Base-by-base conservation (phyloP, 2,797 vertebrate species). In the Acomys russatus region DNA sequence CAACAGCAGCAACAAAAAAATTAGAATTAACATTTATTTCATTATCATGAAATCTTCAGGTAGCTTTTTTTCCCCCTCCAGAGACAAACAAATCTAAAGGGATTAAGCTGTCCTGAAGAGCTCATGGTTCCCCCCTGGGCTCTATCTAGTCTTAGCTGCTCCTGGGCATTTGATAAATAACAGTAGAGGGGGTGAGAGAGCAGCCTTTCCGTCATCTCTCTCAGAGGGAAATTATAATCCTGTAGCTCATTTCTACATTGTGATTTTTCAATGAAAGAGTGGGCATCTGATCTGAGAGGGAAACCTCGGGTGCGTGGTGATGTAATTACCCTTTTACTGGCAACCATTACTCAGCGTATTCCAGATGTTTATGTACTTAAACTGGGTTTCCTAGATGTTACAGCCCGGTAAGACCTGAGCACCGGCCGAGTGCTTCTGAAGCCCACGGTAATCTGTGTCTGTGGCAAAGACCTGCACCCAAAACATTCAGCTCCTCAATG, bases 41-140 rank as follows among this genome's bases (percentile, higher is more conserved):
- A 80, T 85, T 93, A 88, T 74, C 80, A 91, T 44, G 59, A 73
- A 95, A 89, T 49, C 9, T 49, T 64, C 54, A 92, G 80, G 77
- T 78, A 78, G 38, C 78, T 71, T 30, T 33, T 88, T 23, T 91
- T 70, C 12, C 17, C 28, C 25, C 44, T 44, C 92, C 0, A 14
- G 15, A 74, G 59, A 35, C 35, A 49, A 17, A 22, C 61, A 82
- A 30, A 10, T 22, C 66, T 71, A 79, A 90, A 49, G 49, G 20
- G 15, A 23, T 49, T 28, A 33, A 18, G 0, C 6, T 10, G 1
- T 56, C 66, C 76, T 83, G n/a, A 6, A 33, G 63, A 66, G 6
- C 49, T 80, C 23, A 44, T 25, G 15, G 3, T 49, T 49, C 6
- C 6, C 25, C 33, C 35, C 49, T 51, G 63, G 64, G 6, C 18